Base-by-base conservation (phyloP, 2,888 invertebrate genomes). In the Mythimna impura region DNA sequence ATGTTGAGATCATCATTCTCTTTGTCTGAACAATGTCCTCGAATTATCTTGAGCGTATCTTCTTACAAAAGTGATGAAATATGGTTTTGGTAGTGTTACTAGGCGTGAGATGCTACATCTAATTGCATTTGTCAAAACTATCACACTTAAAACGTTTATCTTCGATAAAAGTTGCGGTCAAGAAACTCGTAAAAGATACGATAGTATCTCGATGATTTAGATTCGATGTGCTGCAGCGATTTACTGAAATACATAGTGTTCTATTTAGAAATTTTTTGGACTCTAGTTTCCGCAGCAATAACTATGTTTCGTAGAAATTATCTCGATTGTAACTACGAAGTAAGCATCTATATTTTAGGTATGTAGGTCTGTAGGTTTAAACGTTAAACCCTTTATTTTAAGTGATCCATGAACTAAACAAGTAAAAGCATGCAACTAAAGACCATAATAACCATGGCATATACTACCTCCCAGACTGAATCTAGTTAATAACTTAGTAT, bases 101-200 rank as follows among this genome's bases (percentile, higher is more conserved):
- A 76, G 17, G 54, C 58, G 66, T 63, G 50, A 68, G 34, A 76
- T 61, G 50, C 68, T 66, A 61, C 43, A 66, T 73, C 72, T 71
- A 79, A 76, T 58, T 73, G 70, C n/a, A 62, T 73, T 76, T 79
- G 60, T 54, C 50, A 79, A 73, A 82, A 71, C 63, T 58, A 76
- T 43, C 30, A 22, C 67, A 66, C 40, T 73, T 54, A 20, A 50
- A 52, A 22, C 47, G 30, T 77, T 77, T 66, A 82, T 80, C 50
- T 81, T 67, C 34, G 68, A 70, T 68, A 67, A 70, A 77, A 60
- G 61, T 30, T 69, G 52, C 25, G 60, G 25, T 67, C 66, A 57
- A 81, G 58, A 63, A 72, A 40, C 30, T 72, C 36, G 17, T 36
- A 47, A 52, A 61, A 67, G 40, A 73, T 65, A 61, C 12, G 20